A percentile compares a stretch with the other conserved stretches of the same genome.
phyloP scores from a whole-genome alignment of 2,797 vertebrate species.

The Glossophaga mutica region DNA sequence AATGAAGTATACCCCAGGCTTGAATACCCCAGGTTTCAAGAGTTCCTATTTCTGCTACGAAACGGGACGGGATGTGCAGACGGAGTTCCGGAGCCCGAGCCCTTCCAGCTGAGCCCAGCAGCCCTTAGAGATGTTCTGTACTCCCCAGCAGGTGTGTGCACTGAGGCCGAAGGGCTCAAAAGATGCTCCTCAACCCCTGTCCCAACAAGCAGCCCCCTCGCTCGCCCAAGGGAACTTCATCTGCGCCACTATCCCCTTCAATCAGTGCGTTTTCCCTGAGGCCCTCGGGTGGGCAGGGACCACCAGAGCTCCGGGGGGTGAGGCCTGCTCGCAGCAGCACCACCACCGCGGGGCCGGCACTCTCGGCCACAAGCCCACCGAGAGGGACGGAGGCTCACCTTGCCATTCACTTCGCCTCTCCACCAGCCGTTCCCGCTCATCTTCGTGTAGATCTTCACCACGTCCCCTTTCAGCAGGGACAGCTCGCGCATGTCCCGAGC shows the following conservation, averaged over 20 bases:
- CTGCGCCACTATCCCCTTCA: neutral
- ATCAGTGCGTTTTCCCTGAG: neutral
- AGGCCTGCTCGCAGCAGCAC: neutral
- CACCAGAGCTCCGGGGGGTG: accelerated
- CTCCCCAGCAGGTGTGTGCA: neutral
- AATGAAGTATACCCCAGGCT: neutral
- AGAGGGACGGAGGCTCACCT: conserved; percentile 85
- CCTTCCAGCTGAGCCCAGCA: neutral
- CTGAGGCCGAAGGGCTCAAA: neutral
- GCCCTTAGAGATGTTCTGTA: neutral
- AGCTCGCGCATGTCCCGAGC: conserved; percentile 95
- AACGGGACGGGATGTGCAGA: neutral
- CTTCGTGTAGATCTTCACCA: conserved; percentile 98
- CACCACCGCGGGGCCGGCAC: accelerated
- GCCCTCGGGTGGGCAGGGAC: neutral
- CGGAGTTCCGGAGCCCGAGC: neutral
- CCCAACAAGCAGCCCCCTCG: neutral
- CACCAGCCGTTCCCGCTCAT: conserved; percentile 97
- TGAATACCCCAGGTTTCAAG: neutral
- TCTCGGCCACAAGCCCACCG: accelerated
- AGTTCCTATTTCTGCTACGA: neutral
- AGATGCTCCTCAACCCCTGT: neutral
- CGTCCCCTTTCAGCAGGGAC: conserved; percentile 92
- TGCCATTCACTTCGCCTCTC: conserved; percentile 95
- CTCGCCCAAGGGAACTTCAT: neutral